A percentile compares a stretch with the other conserved stretches of the same genome.
These are phyloP conservation scores for Pseudococcus longispinus DNA, from an alignment of 2,888 invertebrate species.

Conservation along the genomic window DNA sequence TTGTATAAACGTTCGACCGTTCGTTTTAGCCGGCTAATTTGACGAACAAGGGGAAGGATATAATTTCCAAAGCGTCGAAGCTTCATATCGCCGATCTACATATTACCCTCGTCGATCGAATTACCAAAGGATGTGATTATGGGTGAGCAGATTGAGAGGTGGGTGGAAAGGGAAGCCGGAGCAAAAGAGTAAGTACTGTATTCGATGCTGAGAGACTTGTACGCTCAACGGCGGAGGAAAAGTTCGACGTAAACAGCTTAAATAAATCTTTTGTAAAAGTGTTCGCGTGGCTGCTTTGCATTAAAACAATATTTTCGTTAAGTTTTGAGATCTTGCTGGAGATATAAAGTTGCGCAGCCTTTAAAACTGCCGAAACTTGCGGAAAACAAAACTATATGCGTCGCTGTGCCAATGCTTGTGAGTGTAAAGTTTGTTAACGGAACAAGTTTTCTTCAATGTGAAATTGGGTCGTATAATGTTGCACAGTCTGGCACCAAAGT, in stretches of 20 bases:
- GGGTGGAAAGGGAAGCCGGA: background rate
- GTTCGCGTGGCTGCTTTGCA: constrained; percentile 42
- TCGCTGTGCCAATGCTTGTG: constrained; percentile 7
- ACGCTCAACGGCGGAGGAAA: background rate
- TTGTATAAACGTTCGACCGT: background rate
- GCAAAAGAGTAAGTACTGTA: background rate
- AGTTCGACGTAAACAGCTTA: constrained; percentile 43
- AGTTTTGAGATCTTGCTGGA: constrained; percentile 22
- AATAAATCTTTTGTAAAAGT: constrained; percentile 44
- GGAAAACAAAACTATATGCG: background rate
- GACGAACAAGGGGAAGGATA: background rate
- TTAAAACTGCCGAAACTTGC: constrained; percentile 36
- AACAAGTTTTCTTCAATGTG: constrained; percentile 5
- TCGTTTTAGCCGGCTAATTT: background rate
- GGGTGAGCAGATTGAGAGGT: background rate
- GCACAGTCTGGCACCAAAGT: constrained; percentile 36
- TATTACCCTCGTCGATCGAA: background rate
- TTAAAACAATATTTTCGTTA: constrained; percentile 47
- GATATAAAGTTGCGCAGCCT: constrained; percentile 20
- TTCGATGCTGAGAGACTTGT: background rate
- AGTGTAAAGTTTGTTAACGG: constrained; percentile 9
- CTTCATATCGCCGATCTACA: background rate
- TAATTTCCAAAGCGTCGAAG: background rate
- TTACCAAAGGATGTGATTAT: background rate
- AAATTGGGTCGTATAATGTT: constrained; percentile 40